phyloP scores from a whole-genome alignment of 1,140 invertebrate genomes.

The Drosophila malerkotliana region DNA sequence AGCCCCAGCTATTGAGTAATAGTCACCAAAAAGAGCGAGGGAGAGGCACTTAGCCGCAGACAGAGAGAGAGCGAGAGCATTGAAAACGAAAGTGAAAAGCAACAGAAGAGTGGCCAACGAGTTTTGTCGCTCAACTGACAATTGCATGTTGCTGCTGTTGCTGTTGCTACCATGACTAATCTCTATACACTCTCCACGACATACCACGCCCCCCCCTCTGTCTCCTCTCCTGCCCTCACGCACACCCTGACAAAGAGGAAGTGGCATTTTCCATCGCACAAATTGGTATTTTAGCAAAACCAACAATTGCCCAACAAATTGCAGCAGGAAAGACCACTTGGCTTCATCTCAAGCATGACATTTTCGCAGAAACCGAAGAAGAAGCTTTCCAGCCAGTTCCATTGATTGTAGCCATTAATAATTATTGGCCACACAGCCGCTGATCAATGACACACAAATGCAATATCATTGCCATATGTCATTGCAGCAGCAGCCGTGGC shows the following conservation, averaged over 20 bases:
- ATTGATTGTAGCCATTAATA: slow-evolving; percentile 22
- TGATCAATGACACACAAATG: slow-evolving; percentile 48
- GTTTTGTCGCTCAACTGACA: slow-evolving; percentile 44
- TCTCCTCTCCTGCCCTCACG: background rate
- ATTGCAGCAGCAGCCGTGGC: slow-evolving; percentile 8
- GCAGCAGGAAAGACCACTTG: slow-evolving; percentile 67
- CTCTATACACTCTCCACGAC: slow-evolving; percentile 15
- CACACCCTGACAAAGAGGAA: slow-evolving; percentile 32
- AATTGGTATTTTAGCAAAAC: slow-evolving; percentile 68
- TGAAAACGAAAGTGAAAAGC: slow-evolving; percentile 77
- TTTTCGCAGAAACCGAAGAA: slow-evolving; percentile 5
- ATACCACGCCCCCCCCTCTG: slow-evolving; percentile 6
- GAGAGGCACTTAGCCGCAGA: slow-evolving; percentile 13
- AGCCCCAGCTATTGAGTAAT: slow-evolving; percentile 72
- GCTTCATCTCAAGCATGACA: slow-evolving; percentile 67
- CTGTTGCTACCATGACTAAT: slow-evolving; percentile 38
- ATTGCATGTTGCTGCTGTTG: slow-evolving; percentile 35
- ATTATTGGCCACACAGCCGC: slow-evolving; percentile 15
- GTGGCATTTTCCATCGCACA: slow-evolving; percentile 38
- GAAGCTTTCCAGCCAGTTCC: slow-evolving; percentile 3
- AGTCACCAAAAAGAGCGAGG: slow-evolving; percentile 62
- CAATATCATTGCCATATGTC: slow-evolving; percentile 34
- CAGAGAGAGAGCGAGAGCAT: slow-evolving; percentile 42
- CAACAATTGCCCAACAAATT: slow-evolving; percentile 73
- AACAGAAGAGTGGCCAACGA: slow-evolving; percentile 42